A percentile compares a stretch with the other conserved stretches of the same genome.
phyloP scores from a whole-genome alignment of 2,113 vertebrate genomes.

The Ptyas mucosa region DNA sequence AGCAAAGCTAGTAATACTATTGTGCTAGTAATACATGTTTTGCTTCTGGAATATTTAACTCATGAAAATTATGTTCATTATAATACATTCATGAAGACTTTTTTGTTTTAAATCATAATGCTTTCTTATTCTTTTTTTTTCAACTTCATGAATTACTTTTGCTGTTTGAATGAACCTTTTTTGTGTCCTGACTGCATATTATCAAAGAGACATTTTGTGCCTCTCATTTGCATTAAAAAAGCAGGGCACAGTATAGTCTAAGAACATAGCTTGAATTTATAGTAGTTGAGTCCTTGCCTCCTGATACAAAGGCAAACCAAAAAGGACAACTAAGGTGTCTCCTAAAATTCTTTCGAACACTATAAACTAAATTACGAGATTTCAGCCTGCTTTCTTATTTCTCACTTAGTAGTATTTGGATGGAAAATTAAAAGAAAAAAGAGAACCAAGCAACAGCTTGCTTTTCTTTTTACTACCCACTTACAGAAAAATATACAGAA shows the following conservation, averaged over 20 bases:
- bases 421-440: background rate
- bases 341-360: constrained; percentile 54
- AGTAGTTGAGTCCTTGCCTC: constrained; percentile 59
- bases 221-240: constrained; percentile 87
- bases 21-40: background rate
- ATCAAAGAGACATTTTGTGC: constrained; percentile 89
- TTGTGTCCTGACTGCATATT: constrained; percentile 81
- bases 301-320: constrained; percentile 57
- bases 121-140: constrained; percentile 69
- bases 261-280: constrained; percentile 75
- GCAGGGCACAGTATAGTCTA: constrained; percentile 63
- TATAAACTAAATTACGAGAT: constrained; percentile 51
- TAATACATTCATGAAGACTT: constrained; percentile 49
- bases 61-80: constrained; percentile 66
- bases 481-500: constrained; percentile 22
- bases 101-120: constrained; percentile 62
- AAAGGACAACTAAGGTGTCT: constrained; percentile 46
- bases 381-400: constrained; percentile 47
- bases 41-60: constrained; percentile 58
- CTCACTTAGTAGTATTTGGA: background rate
- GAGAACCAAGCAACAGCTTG: background rate
- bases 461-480: constrained; percentile 16
- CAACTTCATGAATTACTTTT: constrained; percentile 80
- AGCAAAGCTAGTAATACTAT: constrained; percentile 6
- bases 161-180: constrained; percentile 77